A percentile compares a stretch with the other conserved stretches of the same genome.
Conservation (phyloP, 2,797 vertebrate species). For the Cyprinodon diabolis region DNA sequence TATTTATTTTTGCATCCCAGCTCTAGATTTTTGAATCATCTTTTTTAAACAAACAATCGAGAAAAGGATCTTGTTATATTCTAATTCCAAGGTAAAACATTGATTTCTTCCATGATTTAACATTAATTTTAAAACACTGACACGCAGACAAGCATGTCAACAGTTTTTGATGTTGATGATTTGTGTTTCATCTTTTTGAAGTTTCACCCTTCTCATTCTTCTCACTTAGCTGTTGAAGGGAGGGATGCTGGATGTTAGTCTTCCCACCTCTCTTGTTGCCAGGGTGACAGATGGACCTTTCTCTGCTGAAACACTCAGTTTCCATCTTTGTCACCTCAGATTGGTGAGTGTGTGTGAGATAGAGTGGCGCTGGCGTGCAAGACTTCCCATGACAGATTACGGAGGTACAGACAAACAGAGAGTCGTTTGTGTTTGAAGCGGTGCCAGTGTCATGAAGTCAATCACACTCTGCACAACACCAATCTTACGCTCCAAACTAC, state of each 20-base stretch:
- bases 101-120: not conserved
- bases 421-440: conserved; percentile 30
- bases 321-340: conserved; percentile 66
- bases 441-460: conserved; percentile 19
- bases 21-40: not conserved
- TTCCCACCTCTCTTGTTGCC: conserved; percentile 63
- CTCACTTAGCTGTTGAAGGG: conserved; percentile 42
- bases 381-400: conserved; percentile 57
- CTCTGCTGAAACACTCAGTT: conserved; percentile 56
- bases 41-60: not conserved
- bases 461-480: conserved; percentile 35
- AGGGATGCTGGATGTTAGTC: conserved; percentile 34
- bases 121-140: not conserved
- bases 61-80: not conserved
- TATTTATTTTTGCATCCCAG: not conserved
- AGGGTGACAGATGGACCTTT: conserved; percentile 75
- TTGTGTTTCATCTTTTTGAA: not conserved
- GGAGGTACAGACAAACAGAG: conserved; percentile 26
- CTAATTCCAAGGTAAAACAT: not conserved
- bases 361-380: conserved; percentile 22
- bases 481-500: conserved; percentile 26
- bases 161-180: not conserved
- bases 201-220: conserved; percentile 33
- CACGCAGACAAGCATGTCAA: not conserved
- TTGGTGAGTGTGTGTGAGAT: conserved; percentile 29